phyloP scores from a whole-genome alignment of 2,113 vertebrate species.

The Petroica traversi region DNA sequence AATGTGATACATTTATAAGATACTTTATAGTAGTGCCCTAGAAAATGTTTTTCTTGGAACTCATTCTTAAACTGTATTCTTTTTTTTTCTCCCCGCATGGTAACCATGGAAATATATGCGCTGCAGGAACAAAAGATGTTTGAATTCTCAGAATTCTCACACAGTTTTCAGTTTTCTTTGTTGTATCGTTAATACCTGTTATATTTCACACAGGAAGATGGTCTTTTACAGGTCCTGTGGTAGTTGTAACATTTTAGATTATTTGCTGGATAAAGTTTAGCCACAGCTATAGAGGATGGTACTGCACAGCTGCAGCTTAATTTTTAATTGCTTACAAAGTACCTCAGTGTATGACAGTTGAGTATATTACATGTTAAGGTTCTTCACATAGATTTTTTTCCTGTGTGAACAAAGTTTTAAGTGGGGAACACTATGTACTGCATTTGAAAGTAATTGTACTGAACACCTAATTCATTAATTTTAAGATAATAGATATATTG shows the following conservation, averaged over 20 bases:
- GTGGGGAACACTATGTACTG: neutral
- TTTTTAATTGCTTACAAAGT: neutral
- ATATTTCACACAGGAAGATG: neutral
- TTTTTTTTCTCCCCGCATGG: neutral
- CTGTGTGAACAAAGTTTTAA: neutral
- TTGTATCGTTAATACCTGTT: neutral
- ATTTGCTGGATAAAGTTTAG: neutral
- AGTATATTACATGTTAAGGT: neutral
- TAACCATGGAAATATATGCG: slow-evolving; percentile 12
- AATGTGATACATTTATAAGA: neutral
- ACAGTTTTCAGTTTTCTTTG: neutral
- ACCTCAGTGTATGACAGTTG: neutral
- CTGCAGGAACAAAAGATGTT: neutral
- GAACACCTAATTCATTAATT: neutral
- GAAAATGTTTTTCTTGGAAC: slow-evolving; percentile 12
- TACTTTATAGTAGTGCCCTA: neutral
- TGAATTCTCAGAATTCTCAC: neutral
- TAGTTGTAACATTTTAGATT: neutral
- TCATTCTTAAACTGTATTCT: slow-evolving; percentile 4
- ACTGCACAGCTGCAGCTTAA: neutral
- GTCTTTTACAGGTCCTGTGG: neutral
- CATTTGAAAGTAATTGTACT: neutral
- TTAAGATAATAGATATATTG: neutral
- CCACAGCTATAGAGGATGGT: neutral
- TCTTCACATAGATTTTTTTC: neutral